Evolutionary conservation across 2,888 invertebrate species (phyloP), one percentile per base, ranked within the genome.

Genomic region (Macrophya alboannulata): DNA sequence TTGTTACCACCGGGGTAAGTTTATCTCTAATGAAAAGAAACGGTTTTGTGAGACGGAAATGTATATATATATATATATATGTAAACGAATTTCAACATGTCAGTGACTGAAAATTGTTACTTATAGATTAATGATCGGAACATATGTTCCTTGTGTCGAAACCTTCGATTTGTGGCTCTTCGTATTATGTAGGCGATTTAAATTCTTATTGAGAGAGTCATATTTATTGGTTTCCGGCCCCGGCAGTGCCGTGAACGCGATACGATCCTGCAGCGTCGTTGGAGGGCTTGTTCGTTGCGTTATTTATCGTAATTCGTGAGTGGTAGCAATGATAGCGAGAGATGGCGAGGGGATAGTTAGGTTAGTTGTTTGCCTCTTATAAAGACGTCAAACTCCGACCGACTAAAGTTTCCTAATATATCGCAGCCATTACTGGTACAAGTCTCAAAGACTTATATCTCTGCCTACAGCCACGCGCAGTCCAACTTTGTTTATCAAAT

Each of bases 361-460:
- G 88, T 81, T 88, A 89, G 85, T 89, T 90, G 90, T 90, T 91
- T 90, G 89, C 89, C 89, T 90, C 89, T 91, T 91, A 90, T 90
- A 91, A 92, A 91, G 90, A 90, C 90, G 90, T 91, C 91, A 90
- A 90, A 90, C 90, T 87, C 88, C 90, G 90, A 88, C 90, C 90
- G 89, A 89, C 89, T 89, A 91, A 92, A 92, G 91, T 92, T 92
- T 92, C 88, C 89, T 91, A 90, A 91, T 91, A 91, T 91, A 92
- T 91, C 87, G 91, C 87, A 88, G 89, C 90, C 90, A 91, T 91
- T 92, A 90, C 89, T 88, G 90, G 91, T 91, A 91, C 90, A 90
- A 91, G 89, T 90, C 91, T 90, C 89, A 89, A 90, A 90, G 88
- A 89, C 89, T 89, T 89, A 89, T 89, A 89, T 89, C 84, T 62